A percentile compares a stretch with the other conserved stretches of the same genome.
Conservation (phyloP, 2,888 invertebrate species). For the Rhaphigaster nebulosa region DNA sequence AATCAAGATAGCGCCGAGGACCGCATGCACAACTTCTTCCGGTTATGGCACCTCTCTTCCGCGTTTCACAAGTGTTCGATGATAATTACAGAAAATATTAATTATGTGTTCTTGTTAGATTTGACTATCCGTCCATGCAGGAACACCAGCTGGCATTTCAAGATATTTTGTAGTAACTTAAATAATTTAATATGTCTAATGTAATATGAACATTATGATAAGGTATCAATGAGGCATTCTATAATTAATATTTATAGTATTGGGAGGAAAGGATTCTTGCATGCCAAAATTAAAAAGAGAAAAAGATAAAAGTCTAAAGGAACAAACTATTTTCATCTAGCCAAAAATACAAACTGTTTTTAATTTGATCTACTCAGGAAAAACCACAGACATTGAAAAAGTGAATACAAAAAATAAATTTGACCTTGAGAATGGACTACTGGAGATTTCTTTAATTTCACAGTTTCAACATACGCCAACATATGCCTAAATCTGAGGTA, state of each 20-base stretch:
- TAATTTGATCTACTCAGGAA: too few relatives aligned
- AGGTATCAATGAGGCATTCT: too few relatives aligned
- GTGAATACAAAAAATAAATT: not conserved
- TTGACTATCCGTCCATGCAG: not conserved
- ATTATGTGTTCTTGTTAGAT: not conserved
- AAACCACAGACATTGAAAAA: too few relatives aligned
- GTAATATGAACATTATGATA: too few relatives aligned
- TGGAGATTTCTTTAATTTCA: not conserved
- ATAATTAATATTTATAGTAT: too few relatives aligned
- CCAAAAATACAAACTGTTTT: too few relatives aligned
- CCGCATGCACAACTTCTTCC: conserved; percentile 4
- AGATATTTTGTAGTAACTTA: not conserved
- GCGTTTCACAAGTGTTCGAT: not conserved
- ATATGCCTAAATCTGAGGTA: not conserved
- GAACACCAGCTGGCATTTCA: not conserved
- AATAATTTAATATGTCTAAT: not conserved
- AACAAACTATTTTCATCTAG: too few relatives aligned
- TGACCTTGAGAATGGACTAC: not conserved
- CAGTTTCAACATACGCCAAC: not conserved
- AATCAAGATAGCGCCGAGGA: not conserved
- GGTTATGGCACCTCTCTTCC: not conserved
- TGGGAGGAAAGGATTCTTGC: too few relatives aligned
- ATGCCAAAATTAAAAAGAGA: too few relatives aligned
- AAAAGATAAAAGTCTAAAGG: too few relatives aligned
- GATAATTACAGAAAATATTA: conserved; percentile 19